phyloP scores from a whole-genome alignment of 2,113 vertebrate species.

The Gnathonemus echidnorhynchus region DNA sequence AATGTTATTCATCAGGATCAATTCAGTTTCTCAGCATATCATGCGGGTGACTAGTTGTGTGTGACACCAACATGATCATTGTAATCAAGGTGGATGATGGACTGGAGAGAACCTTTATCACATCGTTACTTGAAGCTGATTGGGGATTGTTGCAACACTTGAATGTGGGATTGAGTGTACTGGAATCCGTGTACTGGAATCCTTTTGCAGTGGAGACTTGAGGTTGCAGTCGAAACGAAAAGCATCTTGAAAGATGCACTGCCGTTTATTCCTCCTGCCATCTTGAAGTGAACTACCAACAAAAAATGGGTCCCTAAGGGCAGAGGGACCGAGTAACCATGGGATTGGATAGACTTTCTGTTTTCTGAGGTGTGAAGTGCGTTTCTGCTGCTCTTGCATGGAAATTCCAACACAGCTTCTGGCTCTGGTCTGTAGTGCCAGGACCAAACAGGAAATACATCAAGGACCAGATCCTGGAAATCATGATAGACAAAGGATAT shows the following conservation, averaged over 20 bases:
- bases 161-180: not conserved
- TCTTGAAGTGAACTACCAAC: not conserved
- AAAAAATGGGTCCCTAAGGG: not conserved
- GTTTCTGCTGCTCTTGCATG: not conserved
- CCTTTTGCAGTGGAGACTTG: not conserved
- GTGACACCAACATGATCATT: not conserved
- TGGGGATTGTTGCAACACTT: not conserved
- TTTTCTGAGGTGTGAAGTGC: not conserved
- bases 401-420: not conserved
- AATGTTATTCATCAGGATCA: not conserved
- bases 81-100: not conserved
- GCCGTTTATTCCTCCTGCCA: not conserved
- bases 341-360: not conserved
- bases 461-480: not conserved
- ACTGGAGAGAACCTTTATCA: not conserved
- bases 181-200: not conserved
- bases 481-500: not conserved
- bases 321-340: not conserved
- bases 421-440: not conserved
- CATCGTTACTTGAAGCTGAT: not conserved
- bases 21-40: not conserved
- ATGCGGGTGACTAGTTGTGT: not conserved
- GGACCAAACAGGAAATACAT: not conserved
- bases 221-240: not conserved
- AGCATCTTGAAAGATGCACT: not conserved